These are phyloP conservation scores for Sylvilagus bachmani DNA, from an alignment of 2,113 vertebrate species.

Conservation along the genomic window DNA sequence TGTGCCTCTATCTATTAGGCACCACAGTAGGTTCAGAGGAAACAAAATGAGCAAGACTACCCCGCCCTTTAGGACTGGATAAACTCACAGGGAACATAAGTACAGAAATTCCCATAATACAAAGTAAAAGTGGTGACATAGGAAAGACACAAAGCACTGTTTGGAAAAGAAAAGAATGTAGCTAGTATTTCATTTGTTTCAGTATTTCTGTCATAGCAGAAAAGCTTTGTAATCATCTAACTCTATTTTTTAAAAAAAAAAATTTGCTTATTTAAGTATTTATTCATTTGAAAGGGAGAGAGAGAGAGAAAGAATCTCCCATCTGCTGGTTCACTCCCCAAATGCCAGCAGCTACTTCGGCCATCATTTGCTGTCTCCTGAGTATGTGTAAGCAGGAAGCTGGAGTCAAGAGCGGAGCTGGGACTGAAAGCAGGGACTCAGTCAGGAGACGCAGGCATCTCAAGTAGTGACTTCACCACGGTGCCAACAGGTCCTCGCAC, in stretches of 20 bases:
- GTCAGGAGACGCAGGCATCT: too few species aligned
- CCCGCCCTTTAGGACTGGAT: background rate
- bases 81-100: background rate
- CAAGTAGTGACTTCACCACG: too few species aligned
- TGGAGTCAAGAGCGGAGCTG: too few species aligned
- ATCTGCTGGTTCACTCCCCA: too few species aligned
- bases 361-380: too few species aligned
- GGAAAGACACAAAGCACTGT: background rate
- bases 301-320: too few species aligned
- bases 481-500: background rate
- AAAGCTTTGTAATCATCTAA: background rate
- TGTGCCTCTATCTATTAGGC: background rate
- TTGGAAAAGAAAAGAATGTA: background rate
- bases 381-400: too few species aligned
- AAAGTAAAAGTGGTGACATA: background rate
- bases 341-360: too few species aligned
- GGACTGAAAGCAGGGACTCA: too few species aligned
- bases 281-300: too few species aligned
- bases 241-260: background rate
- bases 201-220: constrained; percentile 23
- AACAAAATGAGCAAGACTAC: background rate
- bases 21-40: background rate
- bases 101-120: background rate
- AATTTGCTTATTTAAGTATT: too few species aligned
- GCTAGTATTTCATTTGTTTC: constrained; percentile 23